Evolutionary conservation across 2,888 invertebrate genomes (phyloP).

Genomic region (Ommatoiulus sabulosus): DNA sequence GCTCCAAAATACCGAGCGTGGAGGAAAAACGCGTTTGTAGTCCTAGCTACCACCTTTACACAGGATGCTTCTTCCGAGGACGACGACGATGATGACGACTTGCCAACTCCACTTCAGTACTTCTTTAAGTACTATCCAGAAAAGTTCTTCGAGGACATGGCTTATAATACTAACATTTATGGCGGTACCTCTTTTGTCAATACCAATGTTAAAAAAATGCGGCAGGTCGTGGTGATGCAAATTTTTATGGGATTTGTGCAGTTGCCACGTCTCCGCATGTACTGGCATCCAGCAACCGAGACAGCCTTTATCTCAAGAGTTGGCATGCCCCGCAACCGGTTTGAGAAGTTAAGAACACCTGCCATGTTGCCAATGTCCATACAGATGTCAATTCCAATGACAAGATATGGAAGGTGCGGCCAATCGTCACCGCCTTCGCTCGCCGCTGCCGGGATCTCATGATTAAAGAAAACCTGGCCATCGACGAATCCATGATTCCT

Average conservation of each 20-base stretch:
- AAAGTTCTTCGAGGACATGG: background rate
- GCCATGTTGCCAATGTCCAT: background rate
- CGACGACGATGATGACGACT: background rate
- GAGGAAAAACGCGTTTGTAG: background rate
- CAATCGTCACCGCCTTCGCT: background rate
- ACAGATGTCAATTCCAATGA: background rate
- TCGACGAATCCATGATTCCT: conserved; percentile 45
- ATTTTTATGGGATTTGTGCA: background rate
- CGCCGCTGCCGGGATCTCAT: background rate
- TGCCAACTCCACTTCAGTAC: background rate
- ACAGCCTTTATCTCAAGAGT: background rate
- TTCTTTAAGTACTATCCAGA: background rate
- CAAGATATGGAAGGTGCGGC: background rate
- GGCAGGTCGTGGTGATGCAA: background rate
- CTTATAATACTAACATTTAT: background rate
- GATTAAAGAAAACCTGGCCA: background rate
- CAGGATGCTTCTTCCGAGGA: background rate
- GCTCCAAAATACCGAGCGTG: background rate
- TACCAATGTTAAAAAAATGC: background rate
- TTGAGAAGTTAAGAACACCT: background rate
- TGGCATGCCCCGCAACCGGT: background rate
- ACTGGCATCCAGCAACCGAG: background rate
- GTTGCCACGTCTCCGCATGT: background rate
- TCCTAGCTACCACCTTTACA: background rate
- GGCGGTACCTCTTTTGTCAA: background rate